Conservation (phyloP, 2,888 invertebrate genomes). For the Pediacus dermestoides region DNA sequence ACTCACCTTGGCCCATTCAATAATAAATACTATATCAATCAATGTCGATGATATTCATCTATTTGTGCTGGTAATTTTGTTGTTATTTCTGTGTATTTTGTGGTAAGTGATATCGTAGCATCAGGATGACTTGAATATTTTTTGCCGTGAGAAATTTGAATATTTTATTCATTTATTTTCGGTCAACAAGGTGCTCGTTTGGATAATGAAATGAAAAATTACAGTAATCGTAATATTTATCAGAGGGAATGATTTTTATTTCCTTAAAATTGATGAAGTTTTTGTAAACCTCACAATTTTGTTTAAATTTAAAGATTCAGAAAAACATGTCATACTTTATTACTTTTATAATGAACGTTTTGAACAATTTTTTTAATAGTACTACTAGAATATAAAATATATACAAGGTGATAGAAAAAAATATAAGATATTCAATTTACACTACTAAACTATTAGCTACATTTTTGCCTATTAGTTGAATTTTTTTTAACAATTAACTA, state of each 20-base stretch:
- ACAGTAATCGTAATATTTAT: neutral
- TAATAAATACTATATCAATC: conserved; percentile 24
- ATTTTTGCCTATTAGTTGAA: no score
- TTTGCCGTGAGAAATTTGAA: conserved; percentile 23
- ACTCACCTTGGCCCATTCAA: neutral
- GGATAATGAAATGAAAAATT: conserved; percentile 2
- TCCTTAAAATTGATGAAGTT: no score
- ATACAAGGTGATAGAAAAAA: no score
- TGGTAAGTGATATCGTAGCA: conserved; percentile 18
- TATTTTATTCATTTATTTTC: conserved; percentile 20
- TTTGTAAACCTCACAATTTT: no score
- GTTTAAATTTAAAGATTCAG: no score
- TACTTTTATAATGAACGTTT: no score
- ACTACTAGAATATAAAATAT: no score
- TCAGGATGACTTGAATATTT: conserved; percentile 21
- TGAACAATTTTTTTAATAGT: no score
- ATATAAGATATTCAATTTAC: no score
- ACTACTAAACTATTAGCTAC: no score
- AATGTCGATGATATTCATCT: conserved; percentile 35
- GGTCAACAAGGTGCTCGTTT: conserved; percentile 7
- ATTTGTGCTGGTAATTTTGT: conserved; percentile 27
- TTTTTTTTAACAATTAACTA: no score
- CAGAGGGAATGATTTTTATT: conserved; percentile 1
- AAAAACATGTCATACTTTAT: no score
- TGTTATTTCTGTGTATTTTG: conserved; percentile 24